Base-by-base conservation (phyloP, 2,888 invertebrate genomes). In the Siphonodentalium dalli region DNA sequence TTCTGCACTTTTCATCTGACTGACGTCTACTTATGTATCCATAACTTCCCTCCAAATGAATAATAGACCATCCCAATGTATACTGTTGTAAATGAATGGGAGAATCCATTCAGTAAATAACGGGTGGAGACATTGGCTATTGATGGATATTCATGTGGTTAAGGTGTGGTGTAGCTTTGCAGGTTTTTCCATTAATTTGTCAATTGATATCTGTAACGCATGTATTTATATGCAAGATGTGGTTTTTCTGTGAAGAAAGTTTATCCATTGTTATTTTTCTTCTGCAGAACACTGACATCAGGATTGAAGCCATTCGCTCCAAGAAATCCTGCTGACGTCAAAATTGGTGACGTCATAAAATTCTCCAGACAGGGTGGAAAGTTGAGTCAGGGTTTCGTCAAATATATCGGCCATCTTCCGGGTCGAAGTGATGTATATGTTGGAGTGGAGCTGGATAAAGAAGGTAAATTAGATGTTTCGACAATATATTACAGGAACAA, bases 401-500 rank as follows among this genome's bases (percentile, higher is more conserved):
- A 77, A 54, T 81, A 74, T 61, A 69, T 81, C 9, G 81, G 81
- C 4, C 78, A 77, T 51, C 65, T 81, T 15, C 80, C 79, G 8
- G 78, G 75, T 4, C 66, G 78, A 39, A 74, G 72, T 37, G 80
- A 80, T 58, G 70, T 72, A 9, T 81, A 80, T 58, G 66, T 80
- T 0, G 81, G 81, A 0, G 69, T 81, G 29, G 81, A 81, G 56
- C 63, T 81, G n/a, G 78, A 81, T 49, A 72, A 75, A 58, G 80
- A 81, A 70, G 78, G 79, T 78, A 51, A 51, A 68, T 27, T n/a
- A 13, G 23, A 49, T 9, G 15, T 7, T 43, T 42, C n/a, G n/a
- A 6, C n/a, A n/a, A n/a, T n/a, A n/a, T n/a, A n/a, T n/a, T n/a
- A n/a, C n/a, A n/a, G n/a, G n/a, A n/a, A n/a, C n/a, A n/a, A n/a